A percentile compares a stretch with the other conserved stretches of the same genome.
phyloP scores from a whole-genome alignment of 2,113 vertebrate genomes.

The Corydoras maculifer region DNA sequence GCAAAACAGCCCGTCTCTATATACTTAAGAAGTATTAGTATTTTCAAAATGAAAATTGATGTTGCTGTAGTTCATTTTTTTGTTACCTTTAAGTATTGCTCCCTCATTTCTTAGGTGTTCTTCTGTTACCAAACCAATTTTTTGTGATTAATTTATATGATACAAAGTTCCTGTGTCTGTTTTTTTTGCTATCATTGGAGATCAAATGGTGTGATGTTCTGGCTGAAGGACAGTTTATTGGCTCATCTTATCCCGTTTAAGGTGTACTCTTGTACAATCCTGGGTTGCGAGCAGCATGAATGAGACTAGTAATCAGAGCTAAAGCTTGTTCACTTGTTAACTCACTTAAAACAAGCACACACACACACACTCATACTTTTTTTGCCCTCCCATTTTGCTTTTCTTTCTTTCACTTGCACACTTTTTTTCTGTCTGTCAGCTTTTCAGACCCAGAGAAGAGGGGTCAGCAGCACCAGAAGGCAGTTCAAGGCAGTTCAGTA shows the following conservation, averaged over 20 bases:
- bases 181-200: too few species aligned
- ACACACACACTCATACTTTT: not conserved
- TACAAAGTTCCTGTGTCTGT: too few species aligned
- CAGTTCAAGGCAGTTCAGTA: conserved; percentile 34
- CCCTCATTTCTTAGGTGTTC: too few species aligned
- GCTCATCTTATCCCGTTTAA: not conserved
- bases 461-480: conserved; percentile 35
- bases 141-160: too few species aligned
- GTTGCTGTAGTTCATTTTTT: too few species aligned
- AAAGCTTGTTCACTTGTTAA: conserved; percentile 12
- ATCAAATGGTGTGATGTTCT: too few species aligned
- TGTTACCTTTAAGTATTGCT: too few species aligned
- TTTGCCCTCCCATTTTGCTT: not conserved
- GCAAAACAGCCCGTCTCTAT: not conserved
- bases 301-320: not conserved
- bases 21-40: not conserved
- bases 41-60: too few species aligned
- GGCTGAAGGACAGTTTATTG: not conserved
- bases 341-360: conserved; percentile 1
- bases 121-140: too few species aligned
- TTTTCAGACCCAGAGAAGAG: conserved; percentile 35
- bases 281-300: not conserved
- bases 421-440: conserved; percentile 27
- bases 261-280: not conserved
- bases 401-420: not conserved